Conservation (phyloP, 2,888 invertebrate genomes). For the Amphiduros pacificus region DNA sequence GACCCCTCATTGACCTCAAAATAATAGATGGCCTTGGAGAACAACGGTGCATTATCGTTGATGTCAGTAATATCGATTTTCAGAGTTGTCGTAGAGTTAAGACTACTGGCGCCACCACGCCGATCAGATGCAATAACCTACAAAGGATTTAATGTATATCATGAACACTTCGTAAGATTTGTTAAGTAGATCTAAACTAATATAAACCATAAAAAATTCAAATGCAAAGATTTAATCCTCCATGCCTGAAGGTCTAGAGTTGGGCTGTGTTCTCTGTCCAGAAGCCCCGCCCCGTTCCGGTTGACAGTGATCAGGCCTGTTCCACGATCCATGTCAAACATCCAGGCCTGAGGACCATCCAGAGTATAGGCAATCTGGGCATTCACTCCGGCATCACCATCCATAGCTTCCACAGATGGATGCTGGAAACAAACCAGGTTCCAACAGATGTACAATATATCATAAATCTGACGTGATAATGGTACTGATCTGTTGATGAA, state of each 20-base stretch:
- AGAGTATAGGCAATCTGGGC: conserved; percentile 6
- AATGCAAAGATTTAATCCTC: neutral
- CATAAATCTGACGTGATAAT: too few species aligned
- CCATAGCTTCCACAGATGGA: conserved; percentile 8
- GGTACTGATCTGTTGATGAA: too few species aligned
- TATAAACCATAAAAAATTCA: neutral
- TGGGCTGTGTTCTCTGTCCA: conserved; percentile 13
- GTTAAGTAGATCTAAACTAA: neutral
- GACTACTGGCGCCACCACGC: conserved; percentile 7
- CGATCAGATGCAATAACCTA: conserved; percentile 16
- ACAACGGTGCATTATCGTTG: conserved; percentile 38
- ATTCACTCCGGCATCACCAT: conserved; percentile 15
- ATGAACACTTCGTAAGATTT: neutral
- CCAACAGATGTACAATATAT: too few species aligned
- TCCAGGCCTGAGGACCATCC: neutral
- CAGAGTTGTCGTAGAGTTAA: neutral
- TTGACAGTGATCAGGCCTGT: conserved; percentile 8
- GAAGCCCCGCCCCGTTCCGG: neutral
- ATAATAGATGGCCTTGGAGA: conserved; percentile 18
- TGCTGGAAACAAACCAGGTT: conserved; percentile 4
- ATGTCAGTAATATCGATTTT: conserved; percentile 24
- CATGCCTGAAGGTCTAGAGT: neutral
- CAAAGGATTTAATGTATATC: neutral
- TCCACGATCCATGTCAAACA: conserved; percentile 7
- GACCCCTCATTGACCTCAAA: conserved; percentile 31